Evolutionary conservation across 2,113 vertebrate genomes (phyloP).

Genomic region (Hiodon alosoides): DNA sequence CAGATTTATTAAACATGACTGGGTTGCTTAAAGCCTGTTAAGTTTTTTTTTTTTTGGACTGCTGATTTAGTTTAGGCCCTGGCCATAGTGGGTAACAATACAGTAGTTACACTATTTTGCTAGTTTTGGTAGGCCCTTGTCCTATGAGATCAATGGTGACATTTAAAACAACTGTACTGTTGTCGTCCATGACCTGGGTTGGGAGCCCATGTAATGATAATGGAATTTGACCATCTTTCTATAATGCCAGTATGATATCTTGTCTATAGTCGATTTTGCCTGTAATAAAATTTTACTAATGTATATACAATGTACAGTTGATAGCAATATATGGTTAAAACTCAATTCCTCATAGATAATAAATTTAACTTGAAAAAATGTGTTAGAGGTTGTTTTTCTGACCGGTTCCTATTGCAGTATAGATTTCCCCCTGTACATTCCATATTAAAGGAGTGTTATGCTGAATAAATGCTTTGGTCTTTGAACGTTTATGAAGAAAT

Average conservation of each 20-base stretch:
- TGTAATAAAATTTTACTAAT: conserved; percentile 60
- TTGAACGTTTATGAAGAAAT: background rate
- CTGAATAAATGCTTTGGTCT: background rate
- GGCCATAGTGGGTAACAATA: background rate
- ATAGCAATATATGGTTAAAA: conserved; percentile 52
- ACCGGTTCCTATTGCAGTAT: too few relatives aligned
- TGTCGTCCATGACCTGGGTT: conserved; percentile 32
- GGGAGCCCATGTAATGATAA: conserved; percentile 31
- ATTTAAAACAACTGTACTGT: conserved; percentile 33
- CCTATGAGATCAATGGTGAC: conserved; percentile 31
- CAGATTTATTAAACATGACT: background rate
- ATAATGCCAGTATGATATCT: conserved; percentile 51
- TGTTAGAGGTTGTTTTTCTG: conserved; percentile 5
- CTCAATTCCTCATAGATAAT: conserved; percentile 42
- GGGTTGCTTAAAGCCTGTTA: background rate
- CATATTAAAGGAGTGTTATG: background rate
- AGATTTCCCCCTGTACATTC: background rate
- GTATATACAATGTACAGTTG: conserved; percentile 49
- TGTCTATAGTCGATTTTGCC: conserved; percentile 42
- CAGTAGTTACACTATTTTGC: background rate
- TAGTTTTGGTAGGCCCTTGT: background rate
- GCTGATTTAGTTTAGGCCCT: conserved; percentile 3
- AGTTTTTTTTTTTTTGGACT: background rate
- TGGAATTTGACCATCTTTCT: conserved; percentile 31
- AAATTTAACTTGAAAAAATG: conserved; percentile 52